These are phyloP conservation scores for Chloropsis cyanopogon DNA, from an alignment of 2,113 vertebrate genomes.

Conservation along the genomic window DNA sequence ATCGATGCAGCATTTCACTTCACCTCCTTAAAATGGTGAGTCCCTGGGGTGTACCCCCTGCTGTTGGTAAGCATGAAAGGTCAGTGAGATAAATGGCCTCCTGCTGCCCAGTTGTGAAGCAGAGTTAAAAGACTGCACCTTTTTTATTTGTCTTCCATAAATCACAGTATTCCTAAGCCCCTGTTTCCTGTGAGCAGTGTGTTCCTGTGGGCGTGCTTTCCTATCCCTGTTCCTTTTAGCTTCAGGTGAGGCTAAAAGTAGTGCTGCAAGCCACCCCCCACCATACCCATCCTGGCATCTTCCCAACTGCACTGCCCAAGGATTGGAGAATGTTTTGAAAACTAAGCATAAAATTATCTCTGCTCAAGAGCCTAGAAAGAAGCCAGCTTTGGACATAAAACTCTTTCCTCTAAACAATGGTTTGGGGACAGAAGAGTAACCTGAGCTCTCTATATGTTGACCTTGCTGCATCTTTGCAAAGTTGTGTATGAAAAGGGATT, in stretches of 20 bases:
- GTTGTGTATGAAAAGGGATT: neutral
- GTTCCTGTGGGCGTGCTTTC: neutral
- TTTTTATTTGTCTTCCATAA: neutral
- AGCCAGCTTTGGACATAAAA: neutral
- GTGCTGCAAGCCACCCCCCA: neutral
- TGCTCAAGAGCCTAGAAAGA: neutral
- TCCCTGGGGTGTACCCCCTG: neutral
- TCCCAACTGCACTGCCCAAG: neutral
- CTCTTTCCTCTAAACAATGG: neutral
- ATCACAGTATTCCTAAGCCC: neutral
- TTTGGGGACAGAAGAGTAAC: neutral
- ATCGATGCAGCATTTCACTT: neutral
- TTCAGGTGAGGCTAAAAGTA: neutral
- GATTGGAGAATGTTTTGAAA: neutral
- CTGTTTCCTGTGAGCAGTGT: neutral
- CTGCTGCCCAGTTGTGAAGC: neutral
- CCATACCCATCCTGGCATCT: neutral
- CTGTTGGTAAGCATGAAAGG: neutral
- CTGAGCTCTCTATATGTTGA: neutral
- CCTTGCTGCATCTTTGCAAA: neutral
- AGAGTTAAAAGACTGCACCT: neutral
- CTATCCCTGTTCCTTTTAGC: neutral
- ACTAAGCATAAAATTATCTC: neutral
- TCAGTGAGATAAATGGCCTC: neutral
- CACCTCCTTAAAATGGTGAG: neutral